Evolutionary conservation across 1,140 invertebrate species (phyloP).

Genomic region (Druon quercuslanigerum): DNA sequence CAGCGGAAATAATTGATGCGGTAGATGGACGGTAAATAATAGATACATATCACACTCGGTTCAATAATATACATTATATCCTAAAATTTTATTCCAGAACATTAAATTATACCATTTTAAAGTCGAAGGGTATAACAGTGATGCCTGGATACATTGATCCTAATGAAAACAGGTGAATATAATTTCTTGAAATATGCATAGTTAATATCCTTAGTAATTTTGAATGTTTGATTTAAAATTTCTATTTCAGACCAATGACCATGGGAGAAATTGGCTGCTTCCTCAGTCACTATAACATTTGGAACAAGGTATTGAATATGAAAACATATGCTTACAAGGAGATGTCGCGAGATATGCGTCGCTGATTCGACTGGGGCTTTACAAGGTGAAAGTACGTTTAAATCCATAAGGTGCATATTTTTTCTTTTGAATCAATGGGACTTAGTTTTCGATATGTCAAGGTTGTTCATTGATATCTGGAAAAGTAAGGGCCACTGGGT

Average conservation of each 20-base stretch:
- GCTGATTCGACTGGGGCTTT: too few species aligned
- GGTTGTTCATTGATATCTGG: too few species aligned
- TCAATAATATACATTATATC: constrained; percentile 35
- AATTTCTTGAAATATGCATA: constrained; percentile 26
- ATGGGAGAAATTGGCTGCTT: constrained; percentile 98
- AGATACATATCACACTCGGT: background rate
- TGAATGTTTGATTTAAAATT: constrained; percentile 19
- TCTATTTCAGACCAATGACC: constrained; percentile 85
- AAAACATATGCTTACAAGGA: too few species aligned
- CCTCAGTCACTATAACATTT: constrained; percentile 93
- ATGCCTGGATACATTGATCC: constrained; percentile 93
- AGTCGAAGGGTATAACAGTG: constrained; percentile 82
- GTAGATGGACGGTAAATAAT: constrained; percentile 90
- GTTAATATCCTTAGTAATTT: constrained; percentile 26
- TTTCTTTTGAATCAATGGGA: too few species aligned
- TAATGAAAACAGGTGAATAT: constrained; percentile 86
- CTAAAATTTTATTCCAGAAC: constrained; percentile 73
- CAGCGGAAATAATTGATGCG: constrained; percentile 85
- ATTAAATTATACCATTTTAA: constrained; percentile 81
- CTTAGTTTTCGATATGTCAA: too few species aligned
- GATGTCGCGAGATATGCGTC: too few species aligned
- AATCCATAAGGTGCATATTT: too few species aligned
- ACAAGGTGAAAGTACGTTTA: too few species aligned
- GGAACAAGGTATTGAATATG: constrained; percentile 83
- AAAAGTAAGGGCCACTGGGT: too few species aligned